Evolutionary conservation across 2,888 invertebrate species (phyloP).

Genomic region (Acanthopleura granulata): DNA sequence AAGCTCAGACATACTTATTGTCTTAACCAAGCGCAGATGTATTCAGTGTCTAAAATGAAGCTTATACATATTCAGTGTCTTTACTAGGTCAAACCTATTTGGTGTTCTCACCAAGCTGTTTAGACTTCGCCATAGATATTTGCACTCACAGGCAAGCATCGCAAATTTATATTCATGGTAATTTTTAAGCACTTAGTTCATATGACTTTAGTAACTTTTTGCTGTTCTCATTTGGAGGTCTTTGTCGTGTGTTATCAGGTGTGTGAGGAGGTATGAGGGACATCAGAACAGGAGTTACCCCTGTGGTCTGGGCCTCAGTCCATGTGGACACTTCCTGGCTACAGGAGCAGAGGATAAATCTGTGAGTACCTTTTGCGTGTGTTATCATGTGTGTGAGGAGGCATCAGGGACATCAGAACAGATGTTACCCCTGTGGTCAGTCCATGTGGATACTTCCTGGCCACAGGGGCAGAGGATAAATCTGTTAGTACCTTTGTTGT

Average conservation of each 20-base stretch:
- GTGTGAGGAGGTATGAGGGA: slow-evolving; percentile 63
- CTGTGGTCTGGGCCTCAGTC: slow-evolving; percentile 65
- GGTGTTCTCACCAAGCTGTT: no score
- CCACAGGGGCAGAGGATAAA: slow-evolving; percentile 68
- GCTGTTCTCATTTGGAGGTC: no score
- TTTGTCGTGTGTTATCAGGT: slow-evolving; percentile 27
- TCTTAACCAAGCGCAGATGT: no score
- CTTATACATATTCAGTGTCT: no score
- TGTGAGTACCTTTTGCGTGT: slow-evolving; percentile 40
- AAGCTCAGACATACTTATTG: no score
- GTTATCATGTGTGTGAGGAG: slow-evolving; percentile 51
- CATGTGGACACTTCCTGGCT: slow-evolving; percentile 66
- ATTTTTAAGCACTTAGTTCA: no score
- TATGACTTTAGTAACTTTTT: no score
- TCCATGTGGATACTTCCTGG: slow-evolving; percentile 66
- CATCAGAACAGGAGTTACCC: slow-evolving; percentile 63
- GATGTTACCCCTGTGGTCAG: slow-evolving; percentile 65
- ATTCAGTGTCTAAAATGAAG: no score
- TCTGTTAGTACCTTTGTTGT: slow-evolving; percentile 44
- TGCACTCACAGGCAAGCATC: no score
- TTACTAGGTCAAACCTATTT: no score
- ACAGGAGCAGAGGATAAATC: slow-evolving; percentile 68
- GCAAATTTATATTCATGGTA: no score
- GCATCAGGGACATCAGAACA: slow-evolving; percentile 64
- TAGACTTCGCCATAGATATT: no score